These are phyloP conservation scores for Oreochromis grahami DNA, from an alignment of 2,797 vertebrate species.

Conservation along the genomic window DNA sequence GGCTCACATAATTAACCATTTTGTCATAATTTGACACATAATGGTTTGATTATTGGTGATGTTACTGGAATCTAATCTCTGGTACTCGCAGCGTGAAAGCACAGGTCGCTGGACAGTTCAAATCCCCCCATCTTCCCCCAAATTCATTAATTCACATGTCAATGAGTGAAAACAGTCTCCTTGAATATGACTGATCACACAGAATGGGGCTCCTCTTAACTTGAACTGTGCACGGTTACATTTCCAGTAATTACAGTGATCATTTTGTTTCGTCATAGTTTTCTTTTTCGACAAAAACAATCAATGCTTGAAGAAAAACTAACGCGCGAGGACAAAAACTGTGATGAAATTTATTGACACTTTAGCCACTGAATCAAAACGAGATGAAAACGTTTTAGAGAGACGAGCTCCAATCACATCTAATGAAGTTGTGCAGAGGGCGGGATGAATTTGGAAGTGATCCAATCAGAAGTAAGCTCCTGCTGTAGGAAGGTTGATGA, in stretches of 20 bases:
- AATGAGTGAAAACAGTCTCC: neutral
- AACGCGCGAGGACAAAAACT: accelerated
- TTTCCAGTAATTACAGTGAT: neutral
- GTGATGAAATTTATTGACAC: neutral
- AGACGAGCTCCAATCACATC: neutral
- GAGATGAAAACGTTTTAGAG: neutral
- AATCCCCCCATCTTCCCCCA: neutral
- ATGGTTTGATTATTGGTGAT: neutral
- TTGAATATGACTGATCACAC: neutral
- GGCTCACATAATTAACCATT: neutral
- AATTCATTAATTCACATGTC: neutral
- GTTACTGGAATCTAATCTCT: neutral
- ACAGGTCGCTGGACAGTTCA: neutral
- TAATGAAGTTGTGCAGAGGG: neutral
- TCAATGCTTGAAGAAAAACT: neutral
- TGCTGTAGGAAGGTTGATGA: neutral
- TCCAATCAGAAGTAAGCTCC: neutral
- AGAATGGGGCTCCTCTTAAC: neutral
- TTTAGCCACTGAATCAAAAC: neutral
- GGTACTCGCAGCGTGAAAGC: neutral
- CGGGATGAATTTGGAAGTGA: neutral
- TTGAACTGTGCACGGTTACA: neutral
- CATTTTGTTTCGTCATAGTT: neutral
- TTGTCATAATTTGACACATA: neutral
- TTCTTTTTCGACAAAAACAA: neutral